Evolutionary conservation across 2,797 vertebrate genomes (phyloP), one percentile per base, ranked within the genome.

Genomic region (Gallinago solitaria): DNA sequence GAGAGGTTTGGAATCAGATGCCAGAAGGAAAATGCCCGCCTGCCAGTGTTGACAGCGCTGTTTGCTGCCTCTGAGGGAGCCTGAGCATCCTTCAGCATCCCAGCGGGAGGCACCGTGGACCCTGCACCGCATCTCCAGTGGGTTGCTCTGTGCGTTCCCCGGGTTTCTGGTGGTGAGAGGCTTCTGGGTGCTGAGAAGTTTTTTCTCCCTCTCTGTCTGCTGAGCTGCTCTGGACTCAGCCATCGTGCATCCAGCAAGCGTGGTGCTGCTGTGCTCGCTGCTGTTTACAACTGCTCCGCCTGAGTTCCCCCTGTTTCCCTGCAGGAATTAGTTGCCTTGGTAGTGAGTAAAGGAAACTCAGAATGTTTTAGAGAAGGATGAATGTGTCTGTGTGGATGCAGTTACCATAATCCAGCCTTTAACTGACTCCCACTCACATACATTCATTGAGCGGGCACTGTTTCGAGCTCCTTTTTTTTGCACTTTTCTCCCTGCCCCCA

Each of bases 301-400:
- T 56, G 81, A 89, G 80, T 63, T 89, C 89, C 17, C 57, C 67
- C 85, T 71, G 41, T 80, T 86, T 87, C 89, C 91, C 87, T 60
- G 81, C 48, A 78, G 93, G 91, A 86, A 89, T 92, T 80, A 77
- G 96, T 96, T 97, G 92, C 92, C 94, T 95, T 93, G 89, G 87
- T 71, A 90, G 96, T 95, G 91, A 95, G 87, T 59, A 63, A 81
- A 94, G 53, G 64, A 60, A 94, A 84, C 83, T 63, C 65, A 12
- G 27, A 79, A 48, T 37, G 39, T 83, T 95, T 82, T 47, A 11
- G 41, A 53, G 91, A 30, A 64, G 45, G 69, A 50, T 84, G 92
- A 83, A 80, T 24, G 68, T 61, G 77, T 19, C 24, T 27, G 64
- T 92, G 83, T 63, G 93, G 93, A 70, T 82, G 77, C 78, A 83